A percentile compares a stretch with the other conserved stretches of the same genome.
These are phyloP conservation scores for Grapholita molesta DNA, from an alignment of 1,140 invertebrate species.

Conservation along the genomic window DNA sequence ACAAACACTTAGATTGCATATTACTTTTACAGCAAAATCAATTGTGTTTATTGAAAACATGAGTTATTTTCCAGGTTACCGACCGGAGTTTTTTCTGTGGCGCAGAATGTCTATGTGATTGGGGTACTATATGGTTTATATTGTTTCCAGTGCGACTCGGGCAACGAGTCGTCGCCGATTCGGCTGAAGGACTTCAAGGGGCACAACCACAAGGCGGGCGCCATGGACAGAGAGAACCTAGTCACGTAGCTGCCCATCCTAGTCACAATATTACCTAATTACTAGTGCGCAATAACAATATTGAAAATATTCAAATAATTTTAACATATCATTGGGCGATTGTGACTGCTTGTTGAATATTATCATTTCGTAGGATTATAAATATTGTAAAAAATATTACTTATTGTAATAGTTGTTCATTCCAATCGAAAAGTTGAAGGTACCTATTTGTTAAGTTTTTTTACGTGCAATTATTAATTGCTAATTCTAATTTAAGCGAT, in stretches of 20 bases:
- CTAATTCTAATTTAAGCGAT: conserved; percentile 77
- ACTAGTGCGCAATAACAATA: conserved; percentile 73
- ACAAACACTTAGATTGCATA: too few species aligned
- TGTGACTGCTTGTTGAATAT: conserved; percentile 77
- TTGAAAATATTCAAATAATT: conserved; percentile 63
- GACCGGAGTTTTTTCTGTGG: too few species aligned
- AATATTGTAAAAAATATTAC: conserved; percentile 73
- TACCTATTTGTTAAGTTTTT: conserved; percentile 77
- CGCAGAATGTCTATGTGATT: too few species aligned
- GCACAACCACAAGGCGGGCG: conserved; percentile 64
- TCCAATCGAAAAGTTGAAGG: conserved; percentile 76
- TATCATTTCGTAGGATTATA: conserved; percentile 72
- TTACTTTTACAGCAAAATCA: too few species aligned
- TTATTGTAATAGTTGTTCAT: conserved; percentile 75
- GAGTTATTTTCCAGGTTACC: too few species aligned
- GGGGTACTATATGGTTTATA: neutral
- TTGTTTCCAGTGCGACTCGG: conserved; percentile 73
- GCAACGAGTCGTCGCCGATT: conserved; percentile 75
- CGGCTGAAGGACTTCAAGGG: conserved; percentile 71
- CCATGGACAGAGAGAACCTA: conserved; percentile 55
- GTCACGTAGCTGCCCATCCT: conserved; percentile 50
- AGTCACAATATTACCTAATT: conserved; percentile 39
- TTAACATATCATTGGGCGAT: conserved; percentile 79
- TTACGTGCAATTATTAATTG: conserved; percentile 79
- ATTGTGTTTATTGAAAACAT: too few species aligned